A percentile compares a stretch with the other conserved stretches of the same genome.
phyloP scores from a whole-genome alignment of 1,140 invertebrate species.

The Trinorchestia longiramus region DNA sequence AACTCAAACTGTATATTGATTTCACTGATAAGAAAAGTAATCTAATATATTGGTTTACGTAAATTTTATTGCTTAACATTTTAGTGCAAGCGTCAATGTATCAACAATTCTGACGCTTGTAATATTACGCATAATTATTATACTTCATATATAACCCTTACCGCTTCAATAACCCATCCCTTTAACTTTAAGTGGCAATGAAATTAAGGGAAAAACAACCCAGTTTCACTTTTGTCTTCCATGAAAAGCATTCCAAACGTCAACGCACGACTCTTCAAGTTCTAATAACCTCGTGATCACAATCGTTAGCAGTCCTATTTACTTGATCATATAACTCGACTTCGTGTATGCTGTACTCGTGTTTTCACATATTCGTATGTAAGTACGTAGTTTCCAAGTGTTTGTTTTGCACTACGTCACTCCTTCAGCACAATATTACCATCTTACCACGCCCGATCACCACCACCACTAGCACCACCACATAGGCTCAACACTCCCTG shows the following conservation, averaged over 20 bases:
- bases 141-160: neutral
- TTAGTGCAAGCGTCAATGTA: too few species aligned
- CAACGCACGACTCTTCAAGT: neutral
- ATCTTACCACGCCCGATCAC: neutral
- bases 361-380: neutral
- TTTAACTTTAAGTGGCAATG: neutral
- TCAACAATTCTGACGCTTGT: neutral
- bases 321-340: neutral
- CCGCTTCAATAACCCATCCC: neutral
- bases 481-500: conserved; percentile 20
- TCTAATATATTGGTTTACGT: too few species aligned
- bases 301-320: neutral
- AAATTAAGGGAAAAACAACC: neutral
- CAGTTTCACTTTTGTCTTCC: neutral
- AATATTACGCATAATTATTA: neutral
- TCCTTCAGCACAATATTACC: neutral
- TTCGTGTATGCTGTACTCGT: neutral
- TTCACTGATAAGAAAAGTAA: too few species aligned
- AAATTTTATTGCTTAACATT: too few species aligned
- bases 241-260: neutral
- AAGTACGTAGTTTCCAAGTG: neutral
- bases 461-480: neutral
- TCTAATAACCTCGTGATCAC: neutral
- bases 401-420: neutral
- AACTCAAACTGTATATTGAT: too few species aligned